Percentiles rank a stretch among this genome's conserved stretches.
Evolutionary conservation across 2,113 vertebrate genomes (phyloP).

Genomic region (Sphaerodactylus townsendi): DNA sequence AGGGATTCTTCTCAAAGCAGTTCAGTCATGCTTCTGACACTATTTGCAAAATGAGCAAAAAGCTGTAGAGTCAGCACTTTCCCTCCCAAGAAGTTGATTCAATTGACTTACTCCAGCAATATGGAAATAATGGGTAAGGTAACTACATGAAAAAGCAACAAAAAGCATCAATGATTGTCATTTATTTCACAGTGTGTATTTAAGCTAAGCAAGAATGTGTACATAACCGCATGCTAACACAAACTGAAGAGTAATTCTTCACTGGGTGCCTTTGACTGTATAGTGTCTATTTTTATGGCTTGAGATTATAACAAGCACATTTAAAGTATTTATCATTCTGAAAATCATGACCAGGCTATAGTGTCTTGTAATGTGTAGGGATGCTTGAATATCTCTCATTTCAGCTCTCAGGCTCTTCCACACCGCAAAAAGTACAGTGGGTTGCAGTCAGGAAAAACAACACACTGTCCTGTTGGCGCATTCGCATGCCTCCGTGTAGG

Average conservation of each 20-base stretch:
- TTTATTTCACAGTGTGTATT: background rate
- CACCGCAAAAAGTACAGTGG: no score
- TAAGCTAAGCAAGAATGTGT: background rate
- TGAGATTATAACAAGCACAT: background rate
- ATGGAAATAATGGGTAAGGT: background rate
- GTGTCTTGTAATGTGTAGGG: no score
- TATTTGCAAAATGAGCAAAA: conserved; percentile 19
- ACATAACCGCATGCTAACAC: background rate
- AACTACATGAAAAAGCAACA: conserved; percentile 23
- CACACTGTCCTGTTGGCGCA: no score
- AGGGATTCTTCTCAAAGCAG: background rate
- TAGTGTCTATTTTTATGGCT: background rate
- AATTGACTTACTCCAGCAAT: conserved; percentile 17
- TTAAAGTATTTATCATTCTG: conserved; percentile 20
- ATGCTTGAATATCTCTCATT: no score
- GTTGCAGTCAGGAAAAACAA: no score
- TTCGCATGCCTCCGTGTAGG: no score
- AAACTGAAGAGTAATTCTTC: conserved; percentile 2
- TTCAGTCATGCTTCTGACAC: conserved; percentile 10
- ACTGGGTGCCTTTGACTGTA: background rate
- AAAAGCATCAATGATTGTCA: background rate
- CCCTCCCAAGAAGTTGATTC: background rate
- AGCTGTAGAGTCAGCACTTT: background rate
- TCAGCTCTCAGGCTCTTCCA: no score
- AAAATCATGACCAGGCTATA: conserved; percentile 22